These are phyloP conservation scores for Pangasius larnaudii DNA, from an alignment of 2,797 vertebrate genomes.

Conservation along the genomic window DNA sequence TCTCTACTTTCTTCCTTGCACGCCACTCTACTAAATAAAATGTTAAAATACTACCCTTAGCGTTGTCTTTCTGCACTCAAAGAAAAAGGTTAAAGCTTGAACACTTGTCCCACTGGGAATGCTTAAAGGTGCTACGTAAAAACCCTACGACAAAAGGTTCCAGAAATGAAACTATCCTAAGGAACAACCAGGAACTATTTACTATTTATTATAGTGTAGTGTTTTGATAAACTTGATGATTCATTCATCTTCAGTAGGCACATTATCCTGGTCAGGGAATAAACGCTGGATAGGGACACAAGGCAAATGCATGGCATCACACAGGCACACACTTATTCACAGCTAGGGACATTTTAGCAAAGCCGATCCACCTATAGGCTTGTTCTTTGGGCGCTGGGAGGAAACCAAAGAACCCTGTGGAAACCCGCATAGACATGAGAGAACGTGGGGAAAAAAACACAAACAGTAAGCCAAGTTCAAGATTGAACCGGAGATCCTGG, in stretches of 20 bases:
- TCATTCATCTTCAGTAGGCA: not conserved
- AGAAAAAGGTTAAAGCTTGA: not conserved
- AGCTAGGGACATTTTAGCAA: not conserved
- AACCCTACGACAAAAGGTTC: not conserved
- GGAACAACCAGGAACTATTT: not conserved
- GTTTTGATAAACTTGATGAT: not conserved
- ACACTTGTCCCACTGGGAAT: not conserved
- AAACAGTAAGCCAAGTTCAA: not conserved
- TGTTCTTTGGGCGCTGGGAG: not conserved
- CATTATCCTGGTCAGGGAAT: not conserved
- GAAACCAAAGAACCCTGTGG: not conserved
- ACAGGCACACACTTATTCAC: not conserved
- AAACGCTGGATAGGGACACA: not conserved
- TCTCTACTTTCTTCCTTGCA: not conserved
- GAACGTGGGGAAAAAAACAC: not conserved
- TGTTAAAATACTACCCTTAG: not conserved
- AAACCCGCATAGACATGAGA: not conserved
- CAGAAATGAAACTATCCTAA: not conserved
- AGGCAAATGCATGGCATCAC: not conserved
- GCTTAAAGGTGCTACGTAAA: not conserved
- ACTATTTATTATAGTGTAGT: not conserved
- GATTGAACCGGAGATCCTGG: not conserved
- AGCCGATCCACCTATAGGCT: not conserved
- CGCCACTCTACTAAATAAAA: not conserved
- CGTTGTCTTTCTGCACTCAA: not conserved